Percentiles rank a stretch among this genome's conserved stretches.
phyloP scores from a whole-genome alignment of 1,140 invertebrate genomes.

The Drusus annulatus region DNA sequence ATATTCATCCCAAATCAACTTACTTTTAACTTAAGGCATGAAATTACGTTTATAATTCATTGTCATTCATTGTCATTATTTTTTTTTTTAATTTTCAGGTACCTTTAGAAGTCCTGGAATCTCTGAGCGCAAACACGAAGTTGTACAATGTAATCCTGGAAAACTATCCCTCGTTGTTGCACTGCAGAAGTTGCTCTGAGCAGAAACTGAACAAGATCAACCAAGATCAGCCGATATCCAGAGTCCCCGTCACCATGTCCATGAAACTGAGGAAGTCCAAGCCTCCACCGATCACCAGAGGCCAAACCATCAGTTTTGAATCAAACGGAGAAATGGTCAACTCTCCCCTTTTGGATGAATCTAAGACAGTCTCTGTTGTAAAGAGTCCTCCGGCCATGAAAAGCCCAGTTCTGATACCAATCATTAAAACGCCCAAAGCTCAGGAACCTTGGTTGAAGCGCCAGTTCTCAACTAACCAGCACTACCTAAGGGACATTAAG shows the following conservation, averaged over 20 bases:
- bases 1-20: no score
- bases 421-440: conserved; percentile 50
- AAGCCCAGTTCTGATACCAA: conserved; percentile 41
- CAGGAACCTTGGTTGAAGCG: conserved; percentile 72
- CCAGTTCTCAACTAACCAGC: conserved; percentile 75
- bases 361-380: background rate
- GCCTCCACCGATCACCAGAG: conserved; percentile 47
- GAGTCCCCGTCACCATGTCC: conserved; percentile 74
- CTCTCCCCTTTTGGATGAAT: conserved; percentile 19
- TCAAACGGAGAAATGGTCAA: conserved; percentile 29
- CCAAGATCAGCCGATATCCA: conserved; percentile 62
- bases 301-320: conserved; percentile 49
- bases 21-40: no score
- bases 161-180: conserved; percentile 80
- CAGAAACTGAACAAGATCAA: conserved; percentile 75
- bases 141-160: conserved; percentile 81
- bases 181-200: conserved; percentile 77
- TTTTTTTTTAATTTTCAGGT: conserved; percentile 66
- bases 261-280: conserved; percentile 74
- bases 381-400: conserved; percentile 39
- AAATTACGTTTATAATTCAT: no score
- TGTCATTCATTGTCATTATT: no score
- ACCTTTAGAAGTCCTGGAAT: conserved; percentile 77
- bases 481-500: conserved; percentile 83
- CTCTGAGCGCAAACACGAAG: conserved; percentile 76